Base-by-base conservation (phyloP, 37 sponge, comb jelly and placozoan genomes). In the Agelas oroides region DNA sequence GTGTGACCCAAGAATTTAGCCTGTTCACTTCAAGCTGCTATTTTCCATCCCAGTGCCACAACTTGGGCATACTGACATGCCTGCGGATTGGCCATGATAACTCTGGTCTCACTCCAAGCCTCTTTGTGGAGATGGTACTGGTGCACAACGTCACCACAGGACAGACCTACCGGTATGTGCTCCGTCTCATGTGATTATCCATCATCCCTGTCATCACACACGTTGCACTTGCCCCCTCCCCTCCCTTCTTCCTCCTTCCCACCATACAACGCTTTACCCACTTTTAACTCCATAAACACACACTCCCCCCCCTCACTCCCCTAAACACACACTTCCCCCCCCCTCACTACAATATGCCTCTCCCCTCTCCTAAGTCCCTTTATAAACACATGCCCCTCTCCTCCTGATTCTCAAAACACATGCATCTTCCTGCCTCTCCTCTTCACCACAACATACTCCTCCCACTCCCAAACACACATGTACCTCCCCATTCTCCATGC, bases 11-110 rank as follows among this genome's bases (percentile, higher is more conserved):
- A n/a, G n/a, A n/a, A n/a, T n/a, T n/a, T n/a, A n/a, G n/a, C n/a
- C n/a, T n/a, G n/a, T n/a, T n/a, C n/a, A n/a, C n/a, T n/a, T n/a
- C n/a, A n/a, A n/a, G n/a, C n/a, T 62, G 27, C 64, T 62, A 2
- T 28, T 11, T 46, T 23, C 72, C n/a, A 23, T 71, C 77, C 16
- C 78, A 97, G 93, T 66, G 78, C 25, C 83, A 57, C 35, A 97
- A 97, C 67, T 77, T 97, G 37, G 97, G 97, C 31, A 85, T 78
- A 19, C 76, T 97, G 70, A 95, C 91, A 0, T 92, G 93, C 35
- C 61, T 97, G 13, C 61, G 95, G 0, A 60, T 97, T 16, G 95
- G 97, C 15, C 97, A 97, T 70, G 97, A 97, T 65, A 95, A 93
- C 88, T 76, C 89, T 1, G 97, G 97, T 1, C 40, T 92, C 32